These are phyloP conservation scores for Luperina nickerlii DNA, from an alignment of 2,888 invertebrate species.

Conservation along the genomic window DNA sequence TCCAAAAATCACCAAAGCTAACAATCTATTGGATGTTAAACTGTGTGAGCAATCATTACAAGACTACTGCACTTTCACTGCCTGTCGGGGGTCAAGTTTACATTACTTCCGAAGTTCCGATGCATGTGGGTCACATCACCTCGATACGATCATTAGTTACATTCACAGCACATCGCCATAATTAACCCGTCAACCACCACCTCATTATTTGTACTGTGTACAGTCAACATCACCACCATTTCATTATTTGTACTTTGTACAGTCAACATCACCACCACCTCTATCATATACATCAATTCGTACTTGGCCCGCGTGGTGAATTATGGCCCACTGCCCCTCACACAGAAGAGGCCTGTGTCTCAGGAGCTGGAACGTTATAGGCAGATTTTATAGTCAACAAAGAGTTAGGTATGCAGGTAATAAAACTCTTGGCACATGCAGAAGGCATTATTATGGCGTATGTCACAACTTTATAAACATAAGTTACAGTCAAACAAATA, in stretches of 20 bases:
- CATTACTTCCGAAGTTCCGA: slow-evolving; percentile 80
- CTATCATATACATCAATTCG: neutral
- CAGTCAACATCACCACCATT: neutral
- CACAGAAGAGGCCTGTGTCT: neutral
- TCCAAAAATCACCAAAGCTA: slow-evolving; percentile 1
- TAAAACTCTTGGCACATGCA: neutral
- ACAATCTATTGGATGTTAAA: slow-evolving; percentile 27
- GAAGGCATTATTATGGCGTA: neutral
- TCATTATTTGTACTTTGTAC: slow-evolving; percentile 32
- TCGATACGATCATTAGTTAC: slow-evolving; percentile 77
- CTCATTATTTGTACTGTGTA: slow-evolving; percentile 30
- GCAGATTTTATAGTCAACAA: neutral
- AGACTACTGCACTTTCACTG: slow-evolving; percentile 87
- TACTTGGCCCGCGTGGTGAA: neutral
- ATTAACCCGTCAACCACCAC: slow-evolving; percentile 71
- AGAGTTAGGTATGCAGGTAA: neutral
- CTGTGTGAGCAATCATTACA: slow-evolving; percentile 68
- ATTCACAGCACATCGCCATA: slow-evolving; percentile 78
- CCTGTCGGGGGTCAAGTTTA: slow-evolving; percentile 84
- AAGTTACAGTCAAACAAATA: neutral
- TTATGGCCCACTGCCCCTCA: no score
- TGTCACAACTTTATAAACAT: neutral
- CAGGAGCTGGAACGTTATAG: neutral
- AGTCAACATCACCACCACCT: neutral
- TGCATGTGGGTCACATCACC: slow-evolving; percentile 77